Evolutionary conservation across 2,888 invertebrate species (phyloP).

Genomic region (Trachelus troglodyta): DNA sequence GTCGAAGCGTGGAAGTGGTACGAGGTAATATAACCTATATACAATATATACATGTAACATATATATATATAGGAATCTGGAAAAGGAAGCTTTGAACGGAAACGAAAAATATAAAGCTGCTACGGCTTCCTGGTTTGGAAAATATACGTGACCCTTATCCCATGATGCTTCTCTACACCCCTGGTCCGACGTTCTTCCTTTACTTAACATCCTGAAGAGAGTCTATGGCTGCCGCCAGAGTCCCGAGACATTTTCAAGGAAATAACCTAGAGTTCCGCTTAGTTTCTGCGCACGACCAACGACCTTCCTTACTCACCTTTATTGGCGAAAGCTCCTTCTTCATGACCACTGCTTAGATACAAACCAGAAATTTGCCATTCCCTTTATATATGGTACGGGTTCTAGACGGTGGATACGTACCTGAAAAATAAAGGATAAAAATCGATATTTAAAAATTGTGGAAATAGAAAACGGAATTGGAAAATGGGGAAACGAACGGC

Average conservation of each 20-base stretch:
- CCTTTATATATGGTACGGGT: background rate
- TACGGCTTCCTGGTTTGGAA: slow-evolving; percentile 17
- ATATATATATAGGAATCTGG: background rate
- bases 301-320: slow-evolving; percentile 1
- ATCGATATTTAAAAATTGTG: background rate
- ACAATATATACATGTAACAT: background rate
- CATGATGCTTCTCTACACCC: background rate
- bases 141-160: slow-evolving; percentile 18
- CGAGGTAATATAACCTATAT: background rate
- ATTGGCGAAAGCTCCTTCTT: background rate
- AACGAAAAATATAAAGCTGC: slow-evolving; percentile 21
- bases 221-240: background rate
- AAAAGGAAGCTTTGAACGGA: slow-evolving; percentile 12
- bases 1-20: background rate
- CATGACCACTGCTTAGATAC: background rate
- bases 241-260: background rate
- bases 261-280: background rate
- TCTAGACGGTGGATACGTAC: background rate
- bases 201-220: background rate
- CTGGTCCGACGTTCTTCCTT: background rate
- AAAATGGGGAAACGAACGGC: background rate
- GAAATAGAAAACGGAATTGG: background rate
- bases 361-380: background rate
- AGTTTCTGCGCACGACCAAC: background rate
- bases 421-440: background rate